Evolutionary conservation across 2,888 invertebrate species (phyloP).

Genomic region (Homarus gammarus): DNA sequence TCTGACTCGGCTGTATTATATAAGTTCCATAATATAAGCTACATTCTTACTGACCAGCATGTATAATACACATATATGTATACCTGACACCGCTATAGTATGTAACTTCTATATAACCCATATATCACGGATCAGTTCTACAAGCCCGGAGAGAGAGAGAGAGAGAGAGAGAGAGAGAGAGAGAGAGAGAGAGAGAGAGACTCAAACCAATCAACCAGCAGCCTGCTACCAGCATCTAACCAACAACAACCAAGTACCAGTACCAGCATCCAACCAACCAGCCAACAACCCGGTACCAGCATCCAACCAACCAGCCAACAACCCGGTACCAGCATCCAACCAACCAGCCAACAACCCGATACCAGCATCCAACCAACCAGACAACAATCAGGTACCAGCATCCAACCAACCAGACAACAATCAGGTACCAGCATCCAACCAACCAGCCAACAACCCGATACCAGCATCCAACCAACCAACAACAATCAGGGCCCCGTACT

Average conservation of each 20-base stretch:
- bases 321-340: neutral
- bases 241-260: neutral
- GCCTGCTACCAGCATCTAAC: neutral
- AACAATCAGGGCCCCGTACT: neutral
- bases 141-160: too few species aligned
- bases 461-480: neutral
- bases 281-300: too few species aligned
- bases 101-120: too few species aligned
- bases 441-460: neutral
- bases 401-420: neutral
- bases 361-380: neutral
- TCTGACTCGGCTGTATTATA: too few species aligned
- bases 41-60: too few species aligned
- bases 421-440: neutral
- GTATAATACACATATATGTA: too few species aligned
- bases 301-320: slow-evolving; percentile 1
- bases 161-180: neutral
- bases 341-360: neutral
- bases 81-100: too few species aligned
- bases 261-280: neutral
- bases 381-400: too few species aligned
- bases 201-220: neutral
- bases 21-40: too few species aligned
- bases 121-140: too few species aligned
- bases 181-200: neutral